Base-by-base conservation (phyloP, 2,113 vertebrate genomes). In the Coryphaenoides rupestris region DNA sequence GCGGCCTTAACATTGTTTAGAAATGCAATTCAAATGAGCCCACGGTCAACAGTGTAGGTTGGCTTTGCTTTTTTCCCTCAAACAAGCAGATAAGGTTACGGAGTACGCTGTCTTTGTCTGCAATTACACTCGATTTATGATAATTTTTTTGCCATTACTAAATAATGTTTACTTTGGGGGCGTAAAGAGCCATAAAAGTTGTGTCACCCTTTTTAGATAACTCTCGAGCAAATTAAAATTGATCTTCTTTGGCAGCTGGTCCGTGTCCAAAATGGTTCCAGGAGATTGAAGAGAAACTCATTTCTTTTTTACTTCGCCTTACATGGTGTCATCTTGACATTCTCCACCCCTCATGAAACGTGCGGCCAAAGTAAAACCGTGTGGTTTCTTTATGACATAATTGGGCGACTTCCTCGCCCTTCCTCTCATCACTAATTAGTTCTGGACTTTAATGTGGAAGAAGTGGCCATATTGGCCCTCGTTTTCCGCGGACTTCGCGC, bases 131-230 rank as follows among this genome's bases (percentile, higher is more conserved):
- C 77, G 73, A 80, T 80, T 72, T 76, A 78, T 81, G 82, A 1
- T 74, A 70, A 83, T 80, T 23, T 14, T 23, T 14, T 5, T 62
- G 2, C 1, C 28, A 61, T 59, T 56, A 33, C 60, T 76, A 71
- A 77, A 75, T 79, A 63, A 66, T 62, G 54, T 78, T 76, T 81
- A 78, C 63, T 84, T 75, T 67, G 46, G 72, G 72, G 74, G 58
- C 2, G 58, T 61, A 63, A 74, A 72, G 64, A 9, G 58, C 54
- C 22, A 28, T 72, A 78, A 69, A 68, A 76, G 53, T 50, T 66
- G 24, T 58, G 68, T 58, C 62, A 72, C 69, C 77, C 73, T 74
- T 40, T n/a, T 77, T 69, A 70, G 62, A 73, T 66, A 66, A 66
- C 67, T 75, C 69, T 52, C 50, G 58, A 16, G 45, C 73, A 67